Evolutionary conservation across 1,140 invertebrate species (phyloP), one percentile per base, ranked within the genome.

Genomic region (Philotrypesis tridentata): DNA sequence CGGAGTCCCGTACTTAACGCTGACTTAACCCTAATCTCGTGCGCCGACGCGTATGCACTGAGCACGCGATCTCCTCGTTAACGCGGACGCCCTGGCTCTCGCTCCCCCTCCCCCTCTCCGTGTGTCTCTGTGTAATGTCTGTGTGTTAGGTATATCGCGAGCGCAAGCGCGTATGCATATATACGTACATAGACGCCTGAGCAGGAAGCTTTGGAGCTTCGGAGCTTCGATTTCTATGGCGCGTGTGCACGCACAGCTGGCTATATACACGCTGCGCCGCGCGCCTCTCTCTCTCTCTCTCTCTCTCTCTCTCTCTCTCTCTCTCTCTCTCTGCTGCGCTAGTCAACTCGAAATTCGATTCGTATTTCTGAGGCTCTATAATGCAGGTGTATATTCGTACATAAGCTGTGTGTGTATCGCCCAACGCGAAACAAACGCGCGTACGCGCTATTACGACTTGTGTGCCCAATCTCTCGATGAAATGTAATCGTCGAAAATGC

Each of bases 31-130:
- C 80, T 76, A 71, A 81, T 81, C 80, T 81, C 48, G 31, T 17
- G 33, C 63, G 65, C 48, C 48, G 48, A 55, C 48, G 48, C 48
- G 48, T 55, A 55, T 55, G 48, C 48, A 55, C 48, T 65, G 23
- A 5, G 25, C 80, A 76, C 80, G 72, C 80, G 72, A 76, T 75
- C 71, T 11, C 27, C 79, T 81, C 72, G 79, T 81, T 81, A 73
- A 6, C 67, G 31, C 27, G 3, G 8, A 25, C 29, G 48, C 68
- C 25, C 40, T 25, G 60, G 37, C 65, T 29, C 31, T 12, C 17
- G 17, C 21, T 37, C 4, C 9, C 33, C 9, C 33, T 37, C 33
- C 33, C 33, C 9, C 33, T 37, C 33, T 37, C 33, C 9, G 4
- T 37, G 4, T 37, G 4, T 37, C 33, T 37, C 33, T 37, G 4